These are phyloP conservation scores for Drosophila lacicola DNA, from an alignment of 2,888 invertebrate genomes.

Conservation along the genomic window DNA sequence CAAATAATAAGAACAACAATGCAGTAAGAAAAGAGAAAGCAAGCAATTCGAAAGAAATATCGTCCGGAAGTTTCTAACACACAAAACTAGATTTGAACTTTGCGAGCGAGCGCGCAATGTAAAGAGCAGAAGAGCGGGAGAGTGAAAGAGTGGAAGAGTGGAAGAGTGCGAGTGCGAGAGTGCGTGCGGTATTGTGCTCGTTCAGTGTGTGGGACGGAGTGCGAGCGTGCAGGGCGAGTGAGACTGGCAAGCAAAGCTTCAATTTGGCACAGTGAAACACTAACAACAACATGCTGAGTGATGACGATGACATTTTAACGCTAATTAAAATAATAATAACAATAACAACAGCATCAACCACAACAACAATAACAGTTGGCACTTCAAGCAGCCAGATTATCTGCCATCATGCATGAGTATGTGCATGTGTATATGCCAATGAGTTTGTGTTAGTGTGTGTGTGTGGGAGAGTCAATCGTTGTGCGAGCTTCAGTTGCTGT, in stretches of 20 bases:
- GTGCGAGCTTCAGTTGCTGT: conserved; percentile 41
- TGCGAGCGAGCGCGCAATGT: not conserved
- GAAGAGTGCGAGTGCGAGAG: not conserved
- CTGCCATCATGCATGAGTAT: conserved; percentile 25
- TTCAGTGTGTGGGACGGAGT: not conserved
- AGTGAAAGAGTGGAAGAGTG: conserved; percentile 2
- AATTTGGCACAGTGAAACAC: conserved; percentile 65
- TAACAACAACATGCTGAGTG: conserved; percentile 42
- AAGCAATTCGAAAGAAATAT: conserved; percentile 36
- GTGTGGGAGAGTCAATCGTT: conserved; percentile 49
- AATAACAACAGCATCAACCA: conserved; percentile 60
- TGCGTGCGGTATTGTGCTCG: conserved; percentile 1
- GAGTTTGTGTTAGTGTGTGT: conserved; percentile 31
- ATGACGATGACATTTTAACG: conserved; percentile 75
- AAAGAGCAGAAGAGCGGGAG: not conserved
- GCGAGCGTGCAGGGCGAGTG: not conserved
- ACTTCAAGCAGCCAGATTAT: conserved; percentile 74
- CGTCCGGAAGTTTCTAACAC: conserved; percentile 43
- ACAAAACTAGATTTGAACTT: conserved; percentile 17
- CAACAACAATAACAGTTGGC: conserved; percentile 66
- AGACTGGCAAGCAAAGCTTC: conserved; percentile 21
- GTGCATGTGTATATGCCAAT: not conserved
- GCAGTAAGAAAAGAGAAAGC: conserved; percentile 51
- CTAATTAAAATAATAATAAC: conserved; percentile 77
- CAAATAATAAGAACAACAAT: conserved; percentile 32